Base-by-base conservation (phyloP, 2,888 invertebrate species). In the Terebella lapidaria region DNA sequence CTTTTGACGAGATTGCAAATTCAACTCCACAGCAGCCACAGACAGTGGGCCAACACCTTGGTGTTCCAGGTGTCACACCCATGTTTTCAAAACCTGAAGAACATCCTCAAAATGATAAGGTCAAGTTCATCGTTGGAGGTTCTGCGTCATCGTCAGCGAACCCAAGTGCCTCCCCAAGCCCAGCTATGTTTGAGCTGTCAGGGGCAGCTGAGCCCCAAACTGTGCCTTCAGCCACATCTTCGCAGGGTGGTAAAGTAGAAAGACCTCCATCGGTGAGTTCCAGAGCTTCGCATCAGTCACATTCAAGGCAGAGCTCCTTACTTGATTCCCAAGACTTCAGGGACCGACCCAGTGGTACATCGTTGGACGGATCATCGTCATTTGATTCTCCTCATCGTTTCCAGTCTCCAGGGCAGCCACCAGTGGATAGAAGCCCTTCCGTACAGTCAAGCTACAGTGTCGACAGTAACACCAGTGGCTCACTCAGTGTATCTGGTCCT, bases 121-220 rank as follows among this genome's bases (percentile, higher is more conserved):
- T 53, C 26, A 53, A 53, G 29, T 53, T 53, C 53, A 53, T 53
- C 22, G 26, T 53, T 15, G 53, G 49, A n/a, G 49, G 53, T 5
- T 53, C 53, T 4, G 53, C 26, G 10, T 10, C 10, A 5, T 53
- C 53, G 5, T 27, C 53, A 27, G 15, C 27, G 4, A 25, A 27
- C 15, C 26, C 25, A 15, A 53, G 53, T 28, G 29, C 26, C 15
- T 53, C 53, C 5, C 27, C 10, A 15, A 53, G 53, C 28, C 53
- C 53, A 5, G 15, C 10, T 10, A 26, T 15, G 26, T 53, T 28
- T 28, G 53, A 27, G 27, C 53, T 27, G 28, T 53, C 29, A 5
- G 53, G 53, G 10, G 29, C 29, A 18, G 49, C 49, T 22, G 49
- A 49, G 49, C 18, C 22, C 15, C 5, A 15, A 10, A 24, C 24